Evolutionary conservation across 2,888 invertebrate species (phyloP), one percentile per base, ranked within the genome.

Genomic region (Tiliacea citrago): DNA sequence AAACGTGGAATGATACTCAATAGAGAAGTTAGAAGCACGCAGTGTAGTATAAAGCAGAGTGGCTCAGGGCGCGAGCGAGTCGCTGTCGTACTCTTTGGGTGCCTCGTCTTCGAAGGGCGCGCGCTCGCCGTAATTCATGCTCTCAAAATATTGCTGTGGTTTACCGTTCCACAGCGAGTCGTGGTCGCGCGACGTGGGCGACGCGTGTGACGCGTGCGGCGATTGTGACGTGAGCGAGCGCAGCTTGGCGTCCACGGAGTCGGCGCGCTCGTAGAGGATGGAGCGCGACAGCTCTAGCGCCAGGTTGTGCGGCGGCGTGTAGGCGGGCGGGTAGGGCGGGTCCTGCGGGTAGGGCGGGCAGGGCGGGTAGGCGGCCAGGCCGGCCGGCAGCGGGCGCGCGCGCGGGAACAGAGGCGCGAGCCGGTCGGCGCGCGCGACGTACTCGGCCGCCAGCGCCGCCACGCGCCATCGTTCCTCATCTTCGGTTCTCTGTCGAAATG

Each of bases 141-240:
- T 98, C 92, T 98, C 98, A 91, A 97, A 98, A 92, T 97, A 98
- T 75, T 94, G 95, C 90, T 92, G 96, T 87, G 94, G 95, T 89
- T 91, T 95, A 87, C 91, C 96, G 91, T 93, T 96, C 97, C 96
- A 97, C 88, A 96, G 95, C 89, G 94, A 97, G 89, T 95, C 97
- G 92, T 66, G 75, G 94, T 91, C 72, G 91, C 96, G 88, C 97
- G 92, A 92, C 45, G 92, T 89, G 12, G 84, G 86, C 79, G 85
- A 88, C 67, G 86, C 68, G 92, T 95, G 55, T 53, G 55, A 55
- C 55, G 88, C 42, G 24, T 12, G 24, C 13, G 93, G 93, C 51
- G 49, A 42, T 1, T 24, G 77, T 3, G 68, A 55, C n/a, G 77
- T 29, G 42, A 76, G 84, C 75, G 68, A 86, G 81, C 79, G 89